phyloP scores from a whole-genome alignment of 2,888 invertebrate species.

The Tryphoninae sp. region DNA sequence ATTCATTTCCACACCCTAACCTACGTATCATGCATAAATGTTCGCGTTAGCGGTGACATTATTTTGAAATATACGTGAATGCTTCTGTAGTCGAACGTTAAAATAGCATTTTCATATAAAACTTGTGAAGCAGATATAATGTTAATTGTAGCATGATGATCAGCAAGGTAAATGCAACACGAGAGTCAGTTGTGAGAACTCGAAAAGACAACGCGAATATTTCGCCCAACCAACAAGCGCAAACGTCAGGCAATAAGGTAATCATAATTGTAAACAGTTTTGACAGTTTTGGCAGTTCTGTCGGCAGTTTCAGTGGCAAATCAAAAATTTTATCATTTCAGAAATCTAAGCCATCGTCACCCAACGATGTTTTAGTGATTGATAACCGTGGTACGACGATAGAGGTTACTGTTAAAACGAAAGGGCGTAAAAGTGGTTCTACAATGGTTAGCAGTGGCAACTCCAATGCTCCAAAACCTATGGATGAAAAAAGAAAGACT shows the following conservation, averaged over 20 bases:
- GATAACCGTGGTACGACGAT: constrained; percentile 68
- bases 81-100: neutral
- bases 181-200: constrained; percentile 60
- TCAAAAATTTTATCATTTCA: neutral
- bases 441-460: constrained; percentile 67
- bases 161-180: constrained; percentile 62
- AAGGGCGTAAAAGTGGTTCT: constrained; percentile 68
- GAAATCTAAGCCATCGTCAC: constrained; percentile 43
- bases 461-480: constrained; percentile 59
- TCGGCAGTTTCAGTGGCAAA: neutral
- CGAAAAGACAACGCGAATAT: constrained; percentile 64
- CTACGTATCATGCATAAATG: neutral
- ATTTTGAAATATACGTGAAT: neutral
- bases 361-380: constrained; percentile 61
- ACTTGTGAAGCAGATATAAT: constrained; percentile 7
- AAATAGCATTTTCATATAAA: neutral
- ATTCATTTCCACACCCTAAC: constrained; percentile 32
- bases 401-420: constrained; percentile 71
- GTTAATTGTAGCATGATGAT: constrained; percentile 68
- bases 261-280: neutral
- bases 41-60: neutral
- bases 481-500: constrained; percentile 66
- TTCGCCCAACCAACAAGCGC: constrained; percentile 54
- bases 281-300: too few species aligned
- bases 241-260: constrained; percentile 62